Evolutionary conservation across 1,140 invertebrate genomes (phyloP), one percentile per base, ranked within the genome.

Genomic region (Heliconius hermathena): DNA sequence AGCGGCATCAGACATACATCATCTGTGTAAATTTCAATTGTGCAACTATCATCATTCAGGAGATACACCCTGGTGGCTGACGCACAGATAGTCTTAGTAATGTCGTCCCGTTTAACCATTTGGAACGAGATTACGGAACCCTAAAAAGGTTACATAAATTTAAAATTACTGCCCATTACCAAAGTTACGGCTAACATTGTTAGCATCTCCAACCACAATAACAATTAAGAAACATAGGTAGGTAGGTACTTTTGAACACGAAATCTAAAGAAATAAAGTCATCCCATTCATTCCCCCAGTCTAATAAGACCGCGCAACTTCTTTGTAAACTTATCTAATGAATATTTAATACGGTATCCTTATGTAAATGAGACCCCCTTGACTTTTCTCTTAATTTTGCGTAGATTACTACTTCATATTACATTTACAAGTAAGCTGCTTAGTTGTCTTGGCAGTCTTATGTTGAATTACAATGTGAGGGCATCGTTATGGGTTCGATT

Each of bases 311-410:
- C 33, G 57, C 74, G 70, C 57, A 79, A 81, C 57, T 79, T 81
- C 81, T 84, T 84, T 79, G 76, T 76, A 73, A 88, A 89, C 79
- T 87, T 82, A 79, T 80, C 81, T 85, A 85, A 89, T 89, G 87
- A 89, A 89, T 89, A 86, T 88, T 88, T 88, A 88, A 89, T 85
- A 81, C 77, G 73, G 81, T 73, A 79, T 84, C 83, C 82, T 89
- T 84, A 89, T 89, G 88, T 82, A 86, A 89, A 89, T 88, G 57
- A 77, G 78, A 54, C 79, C 87, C 80, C 60, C 60, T 66, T 66
- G 60, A 66, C 60, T 66, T 66, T 26, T 11, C 60, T 66, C 60
- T 66, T 66, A 66, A 66, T 66, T 66, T 29, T 29, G 26, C 60
- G 60, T 66, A 16, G 60, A 66, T 66, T 66, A 66, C 60, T 29